These are phyloP conservation scores for Drosophila subsilvestris DNA, from an alignment of 2,888 invertebrate genomes.

Conservation along the genomic window DNA sequence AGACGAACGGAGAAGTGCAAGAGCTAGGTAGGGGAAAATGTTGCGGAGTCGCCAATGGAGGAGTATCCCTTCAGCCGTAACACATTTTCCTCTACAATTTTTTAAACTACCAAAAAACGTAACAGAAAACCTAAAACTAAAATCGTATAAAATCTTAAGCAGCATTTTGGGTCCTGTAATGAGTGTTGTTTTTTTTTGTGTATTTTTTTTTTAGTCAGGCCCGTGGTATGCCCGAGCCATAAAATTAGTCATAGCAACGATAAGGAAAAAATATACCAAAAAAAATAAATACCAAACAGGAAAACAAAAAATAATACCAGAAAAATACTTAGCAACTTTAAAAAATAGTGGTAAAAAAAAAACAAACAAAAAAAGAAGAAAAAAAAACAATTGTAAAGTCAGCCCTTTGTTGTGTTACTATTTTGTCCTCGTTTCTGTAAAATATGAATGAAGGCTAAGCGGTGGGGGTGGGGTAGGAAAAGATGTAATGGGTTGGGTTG, in stretches of 20 bases:
- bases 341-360: conserved; percentile 37
- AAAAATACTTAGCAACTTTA: conserved; percentile 27
- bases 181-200: conserved; percentile 7
- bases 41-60: neutral
- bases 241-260: conserved; percentile 44
- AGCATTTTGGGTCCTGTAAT: conserved; percentile 11
- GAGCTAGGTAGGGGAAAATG: conserved; percentile 4
- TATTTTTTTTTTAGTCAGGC: conserved; percentile 45
- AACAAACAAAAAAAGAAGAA: no score
- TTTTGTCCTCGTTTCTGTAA: conserved; percentile 25
- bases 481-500: neutral
- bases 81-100: conserved; percentile 1
- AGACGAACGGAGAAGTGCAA: neutral
- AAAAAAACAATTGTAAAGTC: conserved; percentile 13
- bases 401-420: conserved; percentile 25
- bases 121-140: neutral
- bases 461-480: no score
- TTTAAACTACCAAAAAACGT: neutral
- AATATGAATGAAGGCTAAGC: conserved; percentile 13
- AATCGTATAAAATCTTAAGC: neutral
- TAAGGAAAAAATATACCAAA: conserved; percentile 14
- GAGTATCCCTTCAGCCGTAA: neutral
- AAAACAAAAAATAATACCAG: conserved; percentile 14
- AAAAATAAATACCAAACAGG: conserved; percentile 15
- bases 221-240: conserved; percentile 64